Percentiles rank a stretch among this genome's conserved stretches.
These are phyloP conservation scores for Meta bourneti DNA, from an alignment of 2,888 invertebrate genomes.

Conservation along the genomic window DNA sequence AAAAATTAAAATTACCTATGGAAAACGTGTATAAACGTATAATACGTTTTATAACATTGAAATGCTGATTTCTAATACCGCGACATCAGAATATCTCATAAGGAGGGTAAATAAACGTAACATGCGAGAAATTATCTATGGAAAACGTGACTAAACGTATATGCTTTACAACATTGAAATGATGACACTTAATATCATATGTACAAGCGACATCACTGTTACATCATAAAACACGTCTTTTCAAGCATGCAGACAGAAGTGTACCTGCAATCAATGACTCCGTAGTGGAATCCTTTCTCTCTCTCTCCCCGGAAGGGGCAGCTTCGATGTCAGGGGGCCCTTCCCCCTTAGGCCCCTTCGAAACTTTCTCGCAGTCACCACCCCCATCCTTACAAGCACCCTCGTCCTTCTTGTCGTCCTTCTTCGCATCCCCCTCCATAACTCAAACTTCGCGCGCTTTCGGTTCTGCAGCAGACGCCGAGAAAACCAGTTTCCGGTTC, in stretches of 20 bases:
- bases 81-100: no score
- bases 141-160: no score
- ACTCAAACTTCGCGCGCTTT: slow-evolving; percentile 48
- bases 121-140: no score
- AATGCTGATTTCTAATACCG: no score
- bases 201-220: no score
- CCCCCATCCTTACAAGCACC: slow-evolving; percentile 24
- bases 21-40: no score
- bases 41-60: no score
- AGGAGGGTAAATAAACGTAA: no score
- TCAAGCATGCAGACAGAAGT: neutral
- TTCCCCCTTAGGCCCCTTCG: neutral
- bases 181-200: no score
- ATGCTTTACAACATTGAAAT: no score
- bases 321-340: slow-evolving; percentile 32
- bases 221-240: no score
- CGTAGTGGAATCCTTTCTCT: slow-evolving; percentile 46
- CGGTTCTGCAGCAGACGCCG: slow-evolving; percentile 13
- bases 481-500: slow-evolving; percentile 30
- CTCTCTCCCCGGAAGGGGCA: neutral
- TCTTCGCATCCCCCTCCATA: slow-evolving; percentile 32
- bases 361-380: slow-evolving; percentile 40
- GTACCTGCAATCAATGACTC: slow-evolving; percentile 53
- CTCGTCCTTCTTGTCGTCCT: neutral
- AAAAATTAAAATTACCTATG: no score